Conservation (phyloP, 2,797 vertebrate genomes). For the Australoheros facetus region DNA sequence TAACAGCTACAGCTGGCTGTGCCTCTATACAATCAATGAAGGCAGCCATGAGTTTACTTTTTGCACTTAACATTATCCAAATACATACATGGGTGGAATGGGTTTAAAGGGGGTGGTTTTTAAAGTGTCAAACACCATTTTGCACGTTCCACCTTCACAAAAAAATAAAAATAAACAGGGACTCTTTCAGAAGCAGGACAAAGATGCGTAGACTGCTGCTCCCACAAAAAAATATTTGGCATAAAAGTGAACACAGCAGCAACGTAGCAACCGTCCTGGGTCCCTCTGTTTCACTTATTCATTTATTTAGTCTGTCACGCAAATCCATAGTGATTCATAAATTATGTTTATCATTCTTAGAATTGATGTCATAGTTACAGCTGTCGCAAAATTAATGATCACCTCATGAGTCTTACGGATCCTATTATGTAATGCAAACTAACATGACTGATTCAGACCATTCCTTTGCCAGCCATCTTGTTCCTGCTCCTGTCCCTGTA, state of each 20-base stretch:
- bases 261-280: background rate
- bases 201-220: background rate
- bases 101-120: background rate
- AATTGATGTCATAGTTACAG: background rate
- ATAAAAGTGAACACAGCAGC: accelerated
- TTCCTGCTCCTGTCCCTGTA: background rate
- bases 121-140: background rate
- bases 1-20: background rate
- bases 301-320: background rate
- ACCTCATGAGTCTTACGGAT: background rate
- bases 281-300: background rate
- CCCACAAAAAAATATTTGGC: accelerated
- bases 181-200: background rate
- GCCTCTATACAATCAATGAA: background rate
- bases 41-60: background rate
- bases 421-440: background rate
- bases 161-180: background rate
- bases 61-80: background rate
- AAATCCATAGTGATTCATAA: background rate
- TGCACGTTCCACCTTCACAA: background rate
- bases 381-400: background rate
- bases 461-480: background rate
- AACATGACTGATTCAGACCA: background rate
- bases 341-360: background rate
- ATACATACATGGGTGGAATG: too few relatives aligned